phyloP scores from a whole-genome alignment of 2,888 invertebrate species.

The Idaea dimidiata region DNA sequence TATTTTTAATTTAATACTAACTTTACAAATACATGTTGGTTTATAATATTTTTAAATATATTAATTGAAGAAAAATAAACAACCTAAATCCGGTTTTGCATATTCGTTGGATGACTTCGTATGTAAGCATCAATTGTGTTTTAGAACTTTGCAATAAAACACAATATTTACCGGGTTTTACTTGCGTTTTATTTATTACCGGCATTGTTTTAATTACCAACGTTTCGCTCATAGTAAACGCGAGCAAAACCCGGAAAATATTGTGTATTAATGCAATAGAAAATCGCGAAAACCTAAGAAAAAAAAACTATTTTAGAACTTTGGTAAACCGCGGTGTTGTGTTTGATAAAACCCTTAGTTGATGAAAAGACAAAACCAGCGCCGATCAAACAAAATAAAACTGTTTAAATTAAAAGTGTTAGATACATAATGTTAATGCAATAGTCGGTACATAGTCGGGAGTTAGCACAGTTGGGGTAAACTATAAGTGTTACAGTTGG shows the following conservation, averaged over 20 bases:
- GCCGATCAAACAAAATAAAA: slow-evolving; percentile 27
- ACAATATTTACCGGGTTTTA: too few relatives aligned
- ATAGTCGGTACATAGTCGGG: slow-evolving; percentile 7
- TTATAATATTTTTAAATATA: background rate
- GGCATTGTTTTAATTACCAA: too few relatives aligned
- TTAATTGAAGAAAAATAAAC: background rate
- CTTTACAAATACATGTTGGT: background rate
- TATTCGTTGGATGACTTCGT: background rate
- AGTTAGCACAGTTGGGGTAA: background rate
- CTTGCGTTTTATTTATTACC: too few relatives aligned
- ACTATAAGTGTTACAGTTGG: slow-evolving; percentile 26
- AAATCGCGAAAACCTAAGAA: too few relatives aligned
- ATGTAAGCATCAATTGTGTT: background rate
- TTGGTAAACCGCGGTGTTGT: background rate
- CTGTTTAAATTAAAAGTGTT: slow-evolving; percentile 28
- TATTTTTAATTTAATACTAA: background rate
- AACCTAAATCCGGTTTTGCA: background rate
- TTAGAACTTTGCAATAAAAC: background rate
- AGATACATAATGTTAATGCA: slow-evolving; percentile 26
- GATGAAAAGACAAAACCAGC: slow-evolving; percentile 24
- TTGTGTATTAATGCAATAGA: too few relatives aligned
- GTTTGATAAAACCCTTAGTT: slow-evolving; percentile 18
- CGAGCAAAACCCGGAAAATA: too few relatives aligned
- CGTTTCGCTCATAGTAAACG: too few relatives aligned
- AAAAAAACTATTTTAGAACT: too few relatives aligned